Evolutionary conservation across 2,113 vertebrate genomes (phyloP).

Genomic region (Xenopus borealis): DNA sequence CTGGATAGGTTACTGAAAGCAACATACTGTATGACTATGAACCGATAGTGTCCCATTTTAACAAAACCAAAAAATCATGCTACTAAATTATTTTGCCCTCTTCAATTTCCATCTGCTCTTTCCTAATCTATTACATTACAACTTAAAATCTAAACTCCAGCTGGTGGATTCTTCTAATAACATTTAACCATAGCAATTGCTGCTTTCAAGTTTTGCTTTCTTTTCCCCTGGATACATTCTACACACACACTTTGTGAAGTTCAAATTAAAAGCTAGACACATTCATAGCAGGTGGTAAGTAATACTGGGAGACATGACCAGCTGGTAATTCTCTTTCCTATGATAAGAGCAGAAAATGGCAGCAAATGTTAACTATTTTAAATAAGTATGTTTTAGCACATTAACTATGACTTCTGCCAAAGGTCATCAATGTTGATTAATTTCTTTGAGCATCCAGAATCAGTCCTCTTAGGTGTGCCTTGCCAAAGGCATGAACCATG

Average conservation of each 20-base stretch:
- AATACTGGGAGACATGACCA: constrained; percentile 36
- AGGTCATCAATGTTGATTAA: not conserved
- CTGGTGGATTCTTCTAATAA: constrained; percentile 35
- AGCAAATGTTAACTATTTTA: constrained; percentile 18
- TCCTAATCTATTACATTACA: constrained; percentile 37
- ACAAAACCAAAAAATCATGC: not conserved
- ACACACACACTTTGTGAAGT: constrained; percentile 18
- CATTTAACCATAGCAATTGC: constrained; percentile 34
- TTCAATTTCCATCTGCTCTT: constrained; percentile 36
- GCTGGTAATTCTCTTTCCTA: constrained; percentile 39
- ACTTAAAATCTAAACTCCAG: constrained; percentile 33
- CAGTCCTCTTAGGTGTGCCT: too few relatives aligned
- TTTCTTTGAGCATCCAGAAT: too few relatives aligned
- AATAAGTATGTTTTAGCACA: constrained; percentile 11
- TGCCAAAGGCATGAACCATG: too few relatives aligned
- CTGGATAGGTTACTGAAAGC: too few relatives aligned
- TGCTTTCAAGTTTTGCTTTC: constrained; percentile 34
- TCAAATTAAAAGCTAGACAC: constrained; percentile 27
- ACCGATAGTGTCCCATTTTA: not conserved
- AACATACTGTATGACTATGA: too few relatives aligned
- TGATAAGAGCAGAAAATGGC: constrained; percentile 9
- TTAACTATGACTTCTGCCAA: constrained; percentile 11
- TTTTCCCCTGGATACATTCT: constrained; percentile 28
- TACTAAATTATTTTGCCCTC: constrained; percentile 30
- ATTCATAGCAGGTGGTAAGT: constrained; percentile 31